Evolutionary conservation across 2,888 invertebrate species (phyloP), one percentile per base, ranked within the genome.

Genomic region (Drosophila koepferae): DNA sequence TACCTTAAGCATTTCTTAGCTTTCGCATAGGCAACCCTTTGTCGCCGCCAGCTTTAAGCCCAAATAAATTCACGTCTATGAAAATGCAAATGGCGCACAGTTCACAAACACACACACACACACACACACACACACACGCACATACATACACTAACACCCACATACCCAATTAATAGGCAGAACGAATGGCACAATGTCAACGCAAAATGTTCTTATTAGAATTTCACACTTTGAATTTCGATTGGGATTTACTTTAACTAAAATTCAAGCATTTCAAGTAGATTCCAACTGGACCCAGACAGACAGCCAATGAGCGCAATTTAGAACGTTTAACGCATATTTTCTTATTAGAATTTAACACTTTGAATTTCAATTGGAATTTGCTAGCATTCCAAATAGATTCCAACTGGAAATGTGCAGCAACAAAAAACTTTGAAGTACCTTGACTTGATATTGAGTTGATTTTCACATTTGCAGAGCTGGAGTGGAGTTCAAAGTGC

Each of bases 1-100:
- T 12, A 10, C 38, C 40, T 55, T 40, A n/a, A 23, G 23, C 34
- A 20, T 12, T 55, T 28, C 40, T 54, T 54, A 12, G 40, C 40
- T 3, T 5, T 3, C n/a, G 34, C 49, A 31, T 34, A 51, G 16
- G 49, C 34, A 36, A 41, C 41, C 41, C 40, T 28, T 40, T 41
- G 41, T 7, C 5, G n/a, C 31, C 5, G n/a, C 31, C 31, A n/a
- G 20, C 41, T 41, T 28, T n/a, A 40, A 12, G 38, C 36, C n/a
- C 41, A 4, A 48, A 54, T 70, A 43, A 58, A 48, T 58, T 59
- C 48, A 34, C 34, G 38, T 20, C 38, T 40, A 28, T 53, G 48
- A 59, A 38, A 49, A 48, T 60, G 54, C 49, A 63, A 72, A 71
- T 51, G 14, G 31, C 10, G 43, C 10, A 53, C n/a, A 41, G 23